Percentiles rank a stretch among this genome's conserved stretches.
Conservation (phyloP, 2,888 invertebrate genomes). For the Ennomos erosarius region DNA sequence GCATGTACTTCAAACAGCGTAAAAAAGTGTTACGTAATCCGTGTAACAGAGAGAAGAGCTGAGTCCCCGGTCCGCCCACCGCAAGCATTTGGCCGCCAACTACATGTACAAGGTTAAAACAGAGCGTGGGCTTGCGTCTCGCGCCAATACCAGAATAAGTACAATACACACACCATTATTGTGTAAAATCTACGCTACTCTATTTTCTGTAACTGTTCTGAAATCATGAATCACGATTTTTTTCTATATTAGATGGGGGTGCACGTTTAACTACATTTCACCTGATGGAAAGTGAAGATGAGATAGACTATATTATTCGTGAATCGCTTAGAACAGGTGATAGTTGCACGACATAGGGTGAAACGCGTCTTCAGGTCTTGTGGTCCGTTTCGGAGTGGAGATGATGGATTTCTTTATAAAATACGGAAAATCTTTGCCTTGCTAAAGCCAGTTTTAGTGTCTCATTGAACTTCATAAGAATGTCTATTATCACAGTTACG, state of each 20-base stretch:
- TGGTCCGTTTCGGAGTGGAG: too few species aligned
- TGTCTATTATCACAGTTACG: neutral
- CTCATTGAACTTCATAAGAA: constrained; percentile 17
- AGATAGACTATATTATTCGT: too few species aligned
- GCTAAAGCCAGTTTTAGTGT: neutral
- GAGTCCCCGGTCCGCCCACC: constrained; percentile 70
- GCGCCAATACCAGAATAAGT: constrained; percentile 53
- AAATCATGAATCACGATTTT: constrained; percentile 1
- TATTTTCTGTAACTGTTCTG: constrained; percentile 11
- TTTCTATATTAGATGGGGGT: neutral
- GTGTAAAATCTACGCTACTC: constrained; percentile 30
- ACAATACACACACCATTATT: constrained; percentile 46
- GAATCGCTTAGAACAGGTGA: too few species aligned
- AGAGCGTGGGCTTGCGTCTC: constrained; percentile 65
- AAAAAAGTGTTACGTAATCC: constrained; percentile 67
- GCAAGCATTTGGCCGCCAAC: constrained; percentile 67
- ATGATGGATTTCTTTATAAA: neutral
- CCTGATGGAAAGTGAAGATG: too few species aligned
- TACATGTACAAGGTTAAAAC: constrained; percentile 69
- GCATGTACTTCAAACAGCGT: constrained; percentile 38
- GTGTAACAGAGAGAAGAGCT: constrained; percentile 60
- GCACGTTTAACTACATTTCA: too few species aligned
- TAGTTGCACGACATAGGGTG: too few species aligned
- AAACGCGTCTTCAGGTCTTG: too few species aligned
- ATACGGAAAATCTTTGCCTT: constrained; percentile 1